Conservation (phyloP, 2,888 invertebrate genomes). For the Dilophus febrilis region DNA sequence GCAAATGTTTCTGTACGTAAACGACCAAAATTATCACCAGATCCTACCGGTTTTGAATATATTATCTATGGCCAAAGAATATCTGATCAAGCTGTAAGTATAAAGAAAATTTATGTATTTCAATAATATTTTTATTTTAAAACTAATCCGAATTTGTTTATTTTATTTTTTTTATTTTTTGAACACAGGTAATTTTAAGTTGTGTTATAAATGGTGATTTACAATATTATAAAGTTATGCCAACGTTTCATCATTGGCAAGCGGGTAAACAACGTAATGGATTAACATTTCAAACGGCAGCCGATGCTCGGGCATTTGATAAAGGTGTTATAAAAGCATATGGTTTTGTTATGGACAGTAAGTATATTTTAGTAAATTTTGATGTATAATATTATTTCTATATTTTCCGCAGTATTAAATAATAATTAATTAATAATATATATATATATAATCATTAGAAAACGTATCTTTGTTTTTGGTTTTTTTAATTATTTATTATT, state of each 20-base stretch:
- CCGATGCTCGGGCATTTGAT: slow-evolving; percentile 87
- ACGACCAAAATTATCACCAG: slow-evolving; percentile 40
- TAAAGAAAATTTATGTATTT: not conserved
- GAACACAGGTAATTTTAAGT: slow-evolving; percentile 68
- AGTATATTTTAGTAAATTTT: no score
- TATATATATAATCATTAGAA: no score
- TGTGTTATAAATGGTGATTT: slow-evolving; percentile 92
- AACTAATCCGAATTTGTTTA: not conserved
- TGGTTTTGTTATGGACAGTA: slow-evolving; percentile 82
- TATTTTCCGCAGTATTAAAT: no score
- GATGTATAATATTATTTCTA: no score
- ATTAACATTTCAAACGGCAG: slow-evolving; percentile 88
- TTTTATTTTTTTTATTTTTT: not conserved
- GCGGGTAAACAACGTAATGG: slow-evolving; percentile 91
- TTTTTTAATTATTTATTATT: no score
- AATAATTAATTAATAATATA: no score
- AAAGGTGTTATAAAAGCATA: slow-evolving; percentile 79
- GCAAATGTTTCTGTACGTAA: slow-evolving; percentile 84
- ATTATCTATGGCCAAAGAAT: slow-evolving; percentile 85
- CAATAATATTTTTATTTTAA: not conserved
- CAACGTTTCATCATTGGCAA: slow-evolving; percentile 96
- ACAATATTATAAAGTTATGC: slow-evolving; percentile 94
- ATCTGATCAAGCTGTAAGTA: slow-evolving; percentile 75
- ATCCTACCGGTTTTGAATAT: slow-evolving; percentile 58
- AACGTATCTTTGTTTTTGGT: no score